These are phyloP conservation scores for western clawed frog (Xenopus tropicalis) DNA, from an alignment of 2,113 vertebrate species.

Conservation along the genomic window DNA sequence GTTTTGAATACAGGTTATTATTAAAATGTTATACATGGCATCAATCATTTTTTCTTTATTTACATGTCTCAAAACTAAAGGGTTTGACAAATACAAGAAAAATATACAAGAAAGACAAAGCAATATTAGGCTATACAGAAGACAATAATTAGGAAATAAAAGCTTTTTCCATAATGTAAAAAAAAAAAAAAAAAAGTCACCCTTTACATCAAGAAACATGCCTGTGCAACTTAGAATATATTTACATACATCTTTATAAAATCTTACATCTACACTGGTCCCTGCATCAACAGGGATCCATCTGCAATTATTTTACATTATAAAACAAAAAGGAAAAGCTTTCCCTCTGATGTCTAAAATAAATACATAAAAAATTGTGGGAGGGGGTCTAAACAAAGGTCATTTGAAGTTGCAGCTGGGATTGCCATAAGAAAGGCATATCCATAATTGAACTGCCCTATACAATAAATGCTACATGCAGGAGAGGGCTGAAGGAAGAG, in stretches of 20 bases:
- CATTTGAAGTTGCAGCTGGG: slow-evolving; percentile 11
- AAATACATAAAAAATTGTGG: slow-evolving; percentile 31
- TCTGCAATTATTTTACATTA: slow-evolving; percentile 41
- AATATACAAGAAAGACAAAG: slow-evolving; percentile 40
- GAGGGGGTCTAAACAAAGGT: slow-evolving; percentile 42
- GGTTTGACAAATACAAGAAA: slow-evolving; percentile 38
- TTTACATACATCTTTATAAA: slow-evolving; percentile 40
- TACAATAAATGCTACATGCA: slow-evolving; percentile 10
- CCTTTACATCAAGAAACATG: slow-evolving; percentile 44
- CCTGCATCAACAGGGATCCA: slow-evolving; percentile 35
- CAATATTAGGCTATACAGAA: slow-evolving; percentile 16
- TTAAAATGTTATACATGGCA: no score
- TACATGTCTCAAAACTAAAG: slow-evolving; percentile 58
- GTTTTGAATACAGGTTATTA: no score
- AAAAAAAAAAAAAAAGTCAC: slow-evolving; percentile 50
- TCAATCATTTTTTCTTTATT: slow-evolving; percentile 59
- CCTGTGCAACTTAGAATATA: slow-evolving; percentile 57
- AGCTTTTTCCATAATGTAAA: no score
- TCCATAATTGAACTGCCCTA: slow-evolving; percentile 1
- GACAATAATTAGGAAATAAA: slow-evolving; percentile 43
- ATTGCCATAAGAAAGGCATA: neutral
- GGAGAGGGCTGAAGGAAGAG: slow-evolving; percentile 3
- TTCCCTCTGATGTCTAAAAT: slow-evolving; percentile 23
- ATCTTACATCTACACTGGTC: slow-evolving; percentile 44
- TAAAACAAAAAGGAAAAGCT: slow-evolving; percentile 32